These are phyloP conservation scores for Ranitomeya variabilis DNA, from an alignment of 2,113 vertebrate genomes.

Conservation along the genomic window DNA sequence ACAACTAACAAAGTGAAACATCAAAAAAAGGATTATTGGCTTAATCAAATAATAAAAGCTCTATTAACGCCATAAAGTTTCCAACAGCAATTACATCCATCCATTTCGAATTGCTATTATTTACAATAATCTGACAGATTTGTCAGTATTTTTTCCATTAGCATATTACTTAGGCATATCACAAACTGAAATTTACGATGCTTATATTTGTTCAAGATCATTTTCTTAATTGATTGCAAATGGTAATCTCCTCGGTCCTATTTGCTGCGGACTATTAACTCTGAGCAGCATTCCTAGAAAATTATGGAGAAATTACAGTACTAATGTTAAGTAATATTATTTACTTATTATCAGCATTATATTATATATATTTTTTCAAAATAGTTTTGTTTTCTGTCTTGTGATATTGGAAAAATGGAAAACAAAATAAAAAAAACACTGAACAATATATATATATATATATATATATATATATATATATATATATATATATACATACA, in stretches of 20 bases:
- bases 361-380: not conserved
- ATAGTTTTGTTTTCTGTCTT: no score
- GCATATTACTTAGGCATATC: constrained; percentile 84
- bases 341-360: not conserved
- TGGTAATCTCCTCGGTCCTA: constrained; percentile 81
- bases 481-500: no score
- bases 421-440: no score
- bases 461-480: no score
- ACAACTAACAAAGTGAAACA: constrained; percentile 71
- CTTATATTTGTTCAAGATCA: constrained; percentile 78
- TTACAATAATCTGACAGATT: constrained; percentile 80
- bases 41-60: constrained; percentile 76
- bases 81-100: constrained; percentile 80
- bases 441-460: no score
- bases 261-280: constrained; percentile 84
- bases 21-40: constrained; percentile 74
- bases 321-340: not conserved
- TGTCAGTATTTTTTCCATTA: constrained; percentile 80
- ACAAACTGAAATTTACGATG: constrained; percentile 82
- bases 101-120: constrained; percentile 81
- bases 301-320: constrained; percentile 42
- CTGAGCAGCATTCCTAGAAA: constrained; percentile 77
- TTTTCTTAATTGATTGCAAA: constrained; percentile 85
- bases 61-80: constrained; percentile 76
- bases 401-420: no score